Percentiles rank a stretch among this genome's conserved stretches.
phyloP scores from a whole-genome alignment of 2,113 vertebrate species.

The Bos indicus region DNA sequence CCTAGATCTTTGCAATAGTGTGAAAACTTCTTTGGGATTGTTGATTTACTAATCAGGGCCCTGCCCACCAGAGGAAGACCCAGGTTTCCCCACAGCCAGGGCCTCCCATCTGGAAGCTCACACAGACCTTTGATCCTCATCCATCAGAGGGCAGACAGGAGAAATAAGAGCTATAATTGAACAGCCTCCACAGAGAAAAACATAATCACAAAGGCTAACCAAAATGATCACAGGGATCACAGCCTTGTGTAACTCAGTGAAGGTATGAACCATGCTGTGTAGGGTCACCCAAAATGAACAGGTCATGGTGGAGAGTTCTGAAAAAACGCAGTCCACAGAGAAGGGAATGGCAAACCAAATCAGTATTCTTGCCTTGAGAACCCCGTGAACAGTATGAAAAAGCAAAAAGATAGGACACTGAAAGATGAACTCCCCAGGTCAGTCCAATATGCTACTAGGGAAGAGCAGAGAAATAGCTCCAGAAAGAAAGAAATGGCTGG shows the following conservation, averaged over 20 bases:
- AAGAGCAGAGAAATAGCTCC: neutral
- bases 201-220: neutral
- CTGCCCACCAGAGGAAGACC: neutral
- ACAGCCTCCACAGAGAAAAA: neutral
- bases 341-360: neutral
- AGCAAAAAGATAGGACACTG: neutral
- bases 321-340: neutral
- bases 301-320: neutral
- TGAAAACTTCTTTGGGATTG: neutral
- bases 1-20: neutral
- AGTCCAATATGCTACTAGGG: neutral
- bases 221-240: neutral
- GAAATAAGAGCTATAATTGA: neutral
- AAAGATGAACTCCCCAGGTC: neutral
- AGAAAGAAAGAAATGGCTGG: neutral
- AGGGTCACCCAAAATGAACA: neutral
- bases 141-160: neutral
- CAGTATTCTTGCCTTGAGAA: neutral
- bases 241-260: neutral
- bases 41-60: neutral
- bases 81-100: neutral
- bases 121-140: neutral
- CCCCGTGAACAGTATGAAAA: neutral
- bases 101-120: neutral
- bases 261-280: neutral